A percentile compares a stretch with the other conserved stretches of the same genome.
Conservation (phyloP, 1,140 invertebrate species). For the Dysdera silvatica region DNA sequence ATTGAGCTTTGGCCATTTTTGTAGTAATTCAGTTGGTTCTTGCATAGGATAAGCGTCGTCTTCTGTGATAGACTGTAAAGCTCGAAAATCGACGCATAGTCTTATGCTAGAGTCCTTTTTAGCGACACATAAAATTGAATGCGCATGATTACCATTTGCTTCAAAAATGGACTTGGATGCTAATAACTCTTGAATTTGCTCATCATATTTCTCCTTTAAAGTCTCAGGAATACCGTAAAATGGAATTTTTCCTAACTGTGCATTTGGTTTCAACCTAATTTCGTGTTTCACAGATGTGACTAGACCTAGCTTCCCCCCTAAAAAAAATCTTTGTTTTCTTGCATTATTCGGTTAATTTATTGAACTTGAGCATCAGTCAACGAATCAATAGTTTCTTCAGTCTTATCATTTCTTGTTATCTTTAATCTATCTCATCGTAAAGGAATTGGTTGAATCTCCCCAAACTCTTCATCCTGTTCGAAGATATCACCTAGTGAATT, state of each 20-base stretch:
- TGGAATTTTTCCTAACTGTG: not conserved
- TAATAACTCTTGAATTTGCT: slow-evolving; percentile 18
- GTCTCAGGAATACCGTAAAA: slow-evolving; percentile 1
- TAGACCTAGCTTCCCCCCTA: too few relatives aligned
- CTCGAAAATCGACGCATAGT: slow-evolving; percentile 47
- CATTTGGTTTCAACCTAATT: not conserved
- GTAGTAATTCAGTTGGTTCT: slow-evolving; percentile 33
- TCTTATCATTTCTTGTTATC: too few relatives aligned
- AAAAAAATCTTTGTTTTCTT: too few relatives aligned
- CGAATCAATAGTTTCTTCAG: too few relatives aligned
- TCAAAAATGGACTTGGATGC: not conserved
- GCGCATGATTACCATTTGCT: slow-evolving; percentile 31
- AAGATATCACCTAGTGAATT: too few relatives aligned
- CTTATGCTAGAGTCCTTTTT: slow-evolving; percentile 46
- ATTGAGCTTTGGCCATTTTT: slow-evolving; percentile 32
- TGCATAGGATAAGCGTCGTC: slow-evolving; percentile 43
- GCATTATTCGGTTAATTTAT: too few relatives aligned
- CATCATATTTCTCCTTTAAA: slow-evolving; percentile 18
- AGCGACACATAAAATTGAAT: slow-evolving; percentile 43
- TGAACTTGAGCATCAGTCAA: too few relatives aligned
- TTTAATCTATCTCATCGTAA: too few relatives aligned
- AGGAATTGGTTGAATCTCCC: too few relatives aligned
- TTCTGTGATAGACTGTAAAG: slow-evolving; percentile 43
- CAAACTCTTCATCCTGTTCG: too few relatives aligned
- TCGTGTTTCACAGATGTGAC: too few relatives aligned